These are phyloP conservation scores for Eulithis testata DNA, from an alignment of 2,888 invertebrate genomes.

Conservation along the genomic window DNA sequence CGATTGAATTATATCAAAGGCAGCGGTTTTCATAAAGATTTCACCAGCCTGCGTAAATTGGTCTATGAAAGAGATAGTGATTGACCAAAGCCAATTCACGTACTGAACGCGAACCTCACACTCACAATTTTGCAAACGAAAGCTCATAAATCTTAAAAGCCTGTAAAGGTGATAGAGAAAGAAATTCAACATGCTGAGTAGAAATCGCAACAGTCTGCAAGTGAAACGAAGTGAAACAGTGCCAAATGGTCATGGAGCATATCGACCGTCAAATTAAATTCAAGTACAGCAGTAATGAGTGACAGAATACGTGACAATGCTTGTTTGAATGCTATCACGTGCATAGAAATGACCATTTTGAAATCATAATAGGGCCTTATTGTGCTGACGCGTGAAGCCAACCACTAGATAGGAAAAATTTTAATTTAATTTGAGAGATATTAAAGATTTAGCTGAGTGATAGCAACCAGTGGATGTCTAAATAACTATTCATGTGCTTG, in stretches of 20 bases:
- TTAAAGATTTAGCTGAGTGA: slow-evolving; percentile 2
- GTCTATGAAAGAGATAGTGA: slow-evolving; percentile 16
- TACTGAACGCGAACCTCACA: slow-evolving; percentile 15
- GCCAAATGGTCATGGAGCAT: slow-evolving; percentile 72
- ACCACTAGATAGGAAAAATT: slow-evolving; percentile 11
- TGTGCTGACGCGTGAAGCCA: slow-evolving; percentile 15
- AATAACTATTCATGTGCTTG: neutral
- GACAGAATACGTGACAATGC: slow-evolving; percentile 42
- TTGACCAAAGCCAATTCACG: slow-evolving; percentile 18
- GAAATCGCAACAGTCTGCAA: slow-evolving; percentile 66
- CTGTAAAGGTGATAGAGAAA: slow-evolving; percentile 61
- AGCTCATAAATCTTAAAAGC: slow-evolving; percentile 32
- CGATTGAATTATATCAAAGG: neutral
- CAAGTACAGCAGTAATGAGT: slow-evolving; percentile 65
- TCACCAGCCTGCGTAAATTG: slow-evolving; percentile 5
- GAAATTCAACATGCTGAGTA: slow-evolving; percentile 62
- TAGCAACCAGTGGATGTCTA: slow-evolving; percentile 1
- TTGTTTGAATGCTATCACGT: slow-evolving; percentile 40
- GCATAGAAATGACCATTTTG: slow-evolving; percentile 33
- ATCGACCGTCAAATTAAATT: slow-evolving; percentile 77
- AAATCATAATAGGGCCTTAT: slow-evolving; percentile 21
- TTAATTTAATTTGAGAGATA: slow-evolving; percentile 7
- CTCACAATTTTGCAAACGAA: slow-evolving; percentile 27
- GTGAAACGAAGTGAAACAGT: slow-evolving; percentile 76
- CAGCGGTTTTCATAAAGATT: neutral